Evolutionary conservation across 2,113 vertebrate species (phyloP).

Genomic region (Regulus satrapa): DNA sequence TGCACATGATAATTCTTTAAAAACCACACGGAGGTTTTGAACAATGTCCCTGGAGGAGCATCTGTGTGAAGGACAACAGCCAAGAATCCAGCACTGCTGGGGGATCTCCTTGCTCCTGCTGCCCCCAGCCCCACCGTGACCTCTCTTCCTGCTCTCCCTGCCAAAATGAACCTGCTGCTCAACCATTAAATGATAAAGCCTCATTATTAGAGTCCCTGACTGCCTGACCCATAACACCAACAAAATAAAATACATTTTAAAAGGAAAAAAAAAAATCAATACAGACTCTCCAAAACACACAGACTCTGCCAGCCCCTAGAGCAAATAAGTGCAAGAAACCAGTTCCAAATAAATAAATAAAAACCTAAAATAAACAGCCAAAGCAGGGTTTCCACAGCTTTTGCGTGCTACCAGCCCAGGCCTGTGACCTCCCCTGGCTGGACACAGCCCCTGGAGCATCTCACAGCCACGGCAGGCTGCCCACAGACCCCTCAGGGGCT

Average conservation of each 20-base stretch:
- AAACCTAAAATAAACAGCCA: background rate
- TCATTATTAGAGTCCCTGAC: slow-evolving; percentile 3
- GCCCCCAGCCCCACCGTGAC: rapidly evolving
- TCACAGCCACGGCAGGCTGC: slow-evolving; percentile 73
- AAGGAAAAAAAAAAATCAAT: background rate
- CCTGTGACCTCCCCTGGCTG: slow-evolving; percentile 73
- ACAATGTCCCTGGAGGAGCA: background rate
- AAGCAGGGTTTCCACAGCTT: background rate
- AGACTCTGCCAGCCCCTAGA: background rate
- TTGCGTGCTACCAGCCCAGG: slow-evolving; percentile 66
- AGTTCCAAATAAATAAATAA: background rate
- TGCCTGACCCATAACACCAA: background rate
- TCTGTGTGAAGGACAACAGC: background rate
- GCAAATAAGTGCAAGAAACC: background rate
- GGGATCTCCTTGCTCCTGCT: background rate
- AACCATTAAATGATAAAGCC: background rate
- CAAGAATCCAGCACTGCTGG: background rate
- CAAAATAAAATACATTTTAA: background rate
- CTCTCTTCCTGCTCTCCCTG: background rate
- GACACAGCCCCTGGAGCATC: slow-evolving; percentile 42
- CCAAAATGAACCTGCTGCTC: background rate
- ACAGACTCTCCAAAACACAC: background rate
- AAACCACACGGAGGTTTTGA: background rate
- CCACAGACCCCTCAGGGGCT: slow-evolving; percentile 69
- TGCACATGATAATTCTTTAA: background rate